phyloP scores from a whole-genome alignment of 2,888 invertebrate species.

The Heliconius charithonia region DNA sequence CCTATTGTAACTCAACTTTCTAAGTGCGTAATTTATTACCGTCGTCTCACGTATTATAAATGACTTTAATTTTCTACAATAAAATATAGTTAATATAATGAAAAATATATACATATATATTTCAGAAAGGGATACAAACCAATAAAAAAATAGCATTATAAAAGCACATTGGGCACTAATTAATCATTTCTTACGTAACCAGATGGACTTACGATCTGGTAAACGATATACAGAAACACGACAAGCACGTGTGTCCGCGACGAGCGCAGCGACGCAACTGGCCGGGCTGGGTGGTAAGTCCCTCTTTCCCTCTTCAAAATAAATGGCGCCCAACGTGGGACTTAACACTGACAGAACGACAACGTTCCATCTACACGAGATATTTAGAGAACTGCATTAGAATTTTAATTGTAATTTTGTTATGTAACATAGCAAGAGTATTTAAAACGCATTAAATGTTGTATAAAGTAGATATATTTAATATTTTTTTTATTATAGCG shows the following conservation, averaged over 20 bases:
- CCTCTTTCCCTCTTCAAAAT: constrained; percentile 45
- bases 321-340: constrained; percentile 70
- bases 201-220: constrained; percentile 65
- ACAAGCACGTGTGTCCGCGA: constrained; percentile 61
- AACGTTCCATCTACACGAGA: constrained; percentile 35
- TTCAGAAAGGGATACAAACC: constrained; percentile 31
- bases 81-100: neutral
- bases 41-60: neutral
- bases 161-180: constrained; percentile 36
- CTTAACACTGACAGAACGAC: constrained; percentile 46
- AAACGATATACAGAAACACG: constrained; percentile 54
- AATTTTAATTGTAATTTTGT: neutral
- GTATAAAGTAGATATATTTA: neutral
- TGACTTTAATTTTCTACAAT: neutral
- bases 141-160: constrained; percentile 27
- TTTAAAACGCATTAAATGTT: neutral
- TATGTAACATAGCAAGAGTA: neutral
- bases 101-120: constrained; percentile 5
- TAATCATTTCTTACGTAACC: constrained; percentile 61
- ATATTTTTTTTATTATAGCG: too few relatives aligned
- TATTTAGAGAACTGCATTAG: neutral
- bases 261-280: constrained; percentile 78
- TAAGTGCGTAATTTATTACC: neutral
- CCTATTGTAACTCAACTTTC: neutral
- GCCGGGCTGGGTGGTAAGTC: constrained; percentile 50